Evolutionary conservation across 2,113 vertebrate species (phyloP).

Genomic region (Crotalus tigris): DNA sequence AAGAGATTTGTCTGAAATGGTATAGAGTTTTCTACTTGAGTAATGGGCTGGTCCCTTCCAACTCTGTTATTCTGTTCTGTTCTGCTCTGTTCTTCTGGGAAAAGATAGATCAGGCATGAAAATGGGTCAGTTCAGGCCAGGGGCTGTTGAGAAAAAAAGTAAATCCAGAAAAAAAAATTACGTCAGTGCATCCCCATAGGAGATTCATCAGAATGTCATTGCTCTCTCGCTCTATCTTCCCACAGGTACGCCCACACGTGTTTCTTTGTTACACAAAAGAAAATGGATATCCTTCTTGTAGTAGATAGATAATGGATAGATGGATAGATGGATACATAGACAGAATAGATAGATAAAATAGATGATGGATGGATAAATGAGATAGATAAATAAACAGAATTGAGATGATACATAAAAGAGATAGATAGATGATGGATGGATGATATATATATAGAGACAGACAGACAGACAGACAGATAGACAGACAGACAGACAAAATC

Average conservation of each 20-base stretch:
- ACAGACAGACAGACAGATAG: no score
- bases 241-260: background rate
- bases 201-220: background rate
- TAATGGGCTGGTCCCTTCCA: background rate
- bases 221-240: background rate
- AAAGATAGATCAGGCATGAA: background rate
- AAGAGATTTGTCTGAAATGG: background rate
- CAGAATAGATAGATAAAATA: no score
- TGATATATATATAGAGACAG: no score
- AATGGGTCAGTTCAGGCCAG: background rate
- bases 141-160: background rate
- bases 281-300: background rate
- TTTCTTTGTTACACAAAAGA: background rate
- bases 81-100: background rate
- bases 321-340: no score
- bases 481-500: no score
- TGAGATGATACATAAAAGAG: no score
- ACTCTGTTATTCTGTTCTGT: background rate
- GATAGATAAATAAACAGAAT: no score
- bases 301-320: no score
- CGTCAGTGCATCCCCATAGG: background rate
- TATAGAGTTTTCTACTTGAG: background rate
- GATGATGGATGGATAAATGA: no score
- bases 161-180: background rate
- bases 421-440: no score